A percentile compares a stretch with the other conserved stretches of the same genome.
These are phyloP conservation scores for Myotis findleyi DNA, from an alignment of 2,797 vertebrate species.

Conservation along the genomic window DNA sequence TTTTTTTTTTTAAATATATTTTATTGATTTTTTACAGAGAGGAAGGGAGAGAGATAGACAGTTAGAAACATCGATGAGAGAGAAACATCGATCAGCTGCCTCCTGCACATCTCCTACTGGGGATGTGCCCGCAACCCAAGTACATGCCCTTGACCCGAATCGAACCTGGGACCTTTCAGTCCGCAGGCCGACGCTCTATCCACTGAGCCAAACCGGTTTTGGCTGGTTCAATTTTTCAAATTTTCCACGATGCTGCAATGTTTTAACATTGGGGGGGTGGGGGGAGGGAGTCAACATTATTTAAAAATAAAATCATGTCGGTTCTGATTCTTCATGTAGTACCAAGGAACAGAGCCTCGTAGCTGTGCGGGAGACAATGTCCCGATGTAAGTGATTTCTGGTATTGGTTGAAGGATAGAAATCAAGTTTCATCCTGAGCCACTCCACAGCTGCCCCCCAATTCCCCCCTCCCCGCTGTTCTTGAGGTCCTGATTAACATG, in stretches of 20 bases:
- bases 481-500: background rate
- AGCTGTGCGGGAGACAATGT: background rate
- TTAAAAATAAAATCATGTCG: background rate
- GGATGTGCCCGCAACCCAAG: too few relatives aligned
- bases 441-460: background rate
- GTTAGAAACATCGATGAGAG: too few relatives aligned
- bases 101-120: too few relatives aligned
- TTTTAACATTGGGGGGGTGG: background rate
- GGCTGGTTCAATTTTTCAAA: background rate
- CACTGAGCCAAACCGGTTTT: too few relatives aligned
- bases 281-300: background rate
- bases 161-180: too few relatives aligned
- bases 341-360: background rate
- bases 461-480: background rate
- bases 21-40: too few relatives aligned
- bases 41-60: too few relatives aligned
- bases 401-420: background rate
- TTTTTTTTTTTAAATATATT: too few relatives aligned
- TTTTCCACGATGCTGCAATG: background rate
- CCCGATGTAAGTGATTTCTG: background rate
- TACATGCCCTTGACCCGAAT: too few relatives aligned
- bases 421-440: background rate
- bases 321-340: background rate
- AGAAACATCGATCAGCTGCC: too few relatives aligned
- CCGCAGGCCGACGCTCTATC: too few relatives aligned